Base-by-base conservation (phyloP, 2,888 invertebrate genomes). In the Shargacucullia verbasci region DNA sequence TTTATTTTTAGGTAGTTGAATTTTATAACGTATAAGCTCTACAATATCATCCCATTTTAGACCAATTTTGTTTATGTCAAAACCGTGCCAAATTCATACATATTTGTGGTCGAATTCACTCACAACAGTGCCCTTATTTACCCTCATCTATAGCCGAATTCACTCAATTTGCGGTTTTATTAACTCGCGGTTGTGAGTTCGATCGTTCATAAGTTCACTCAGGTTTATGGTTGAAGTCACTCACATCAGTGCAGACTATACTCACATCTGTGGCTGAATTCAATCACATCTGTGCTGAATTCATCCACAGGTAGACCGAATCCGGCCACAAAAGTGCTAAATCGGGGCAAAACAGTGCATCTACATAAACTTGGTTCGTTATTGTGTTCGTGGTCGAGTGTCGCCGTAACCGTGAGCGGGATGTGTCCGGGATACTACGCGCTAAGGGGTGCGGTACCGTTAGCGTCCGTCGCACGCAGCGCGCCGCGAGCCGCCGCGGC, bases 391-490 rank as follows among this genome's bases (percentile, higher is more conserved):
- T 13, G 20, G 41, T 41, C 47, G 40, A 37, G 41, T 15, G 55
- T 48, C 40, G 29, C 29, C 29, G 45, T 20, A 20, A 37, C 20
- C 41, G 44, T 15, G 13, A 12, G 49, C 44, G 40, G 41, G 60
- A 46, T 13, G 38, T 27, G 48, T n/a, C 38, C 37, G 65, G 61
- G 57, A 33, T 40, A 31, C 64, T 56, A 52, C 46, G 66, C 70
- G 70, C 69, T 65, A 71, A 52, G 70, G 47, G 72, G 79, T 78
- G 81, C 76, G 81, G 87, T 92, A 92, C 92, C 93, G 92, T 91
- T 75, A 86, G 93, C 89, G 90, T 94, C 92, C 94, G 92, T 81
- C 86, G 94, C 84, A 85, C 89, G 88, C 89, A 90, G 89, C 91
- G 92, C 84, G 86, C 83, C 78, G 87, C 84, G 88, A 87, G 89